Evolutionary conservation across 2,888 invertebrate genomes (phyloP), one percentile per base, ranked within the genome.

Genomic region (Tetragonisca angustula): DNA sequence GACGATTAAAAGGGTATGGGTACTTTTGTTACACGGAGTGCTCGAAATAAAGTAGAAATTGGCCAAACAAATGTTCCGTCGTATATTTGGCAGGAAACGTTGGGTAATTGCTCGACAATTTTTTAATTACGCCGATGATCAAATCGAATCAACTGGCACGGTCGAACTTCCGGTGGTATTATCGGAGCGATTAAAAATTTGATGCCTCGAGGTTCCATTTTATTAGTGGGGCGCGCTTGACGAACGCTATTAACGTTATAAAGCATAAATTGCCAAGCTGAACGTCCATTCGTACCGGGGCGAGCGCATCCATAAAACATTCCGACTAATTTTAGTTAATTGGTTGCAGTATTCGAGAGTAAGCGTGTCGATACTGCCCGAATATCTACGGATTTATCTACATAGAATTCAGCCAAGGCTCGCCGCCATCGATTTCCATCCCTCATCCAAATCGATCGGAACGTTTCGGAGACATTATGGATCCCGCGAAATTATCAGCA

Each of bases 401-500:
- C 64, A 83, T 83, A 64, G 68, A 79, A 75, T 83, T 76, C 32
- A 43, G 32, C 65, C n/a, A 11, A 3, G 27, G 52, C 36, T 54
- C 49, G 56, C 15, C 36, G 61, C 27, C 71, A 27, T 64, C 69
- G 83, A 84, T 83, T 73, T 65, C 52, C 75, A 65, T 83, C n/a
- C 2, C n/a, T 36, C 17, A 4, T 13, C 11, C n/a, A 62, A 61
- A 59, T 78, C 70, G 84, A 70, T 67, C 27, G 49, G 4, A 56
- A 68, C 56, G 50, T 43, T 15, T 19, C 24, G 61, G 61, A 15
- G 52, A 72, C 79, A 76, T 84, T 83, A 84, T 79, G 76, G 71
- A 61, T 36, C 69, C 72, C 75, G 64, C 27, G 69, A 83, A 84
- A 84, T 79, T 84, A 70, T 72, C 79, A 32, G 59, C 76, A 54